A percentile compares a stretch with the other conserved stretches of the same genome.
These are phyloP conservation scores for Sarcophaga carnaria DNA, from an alignment of 2,888 invertebrate genomes.

Conservation along the genomic window DNA sequence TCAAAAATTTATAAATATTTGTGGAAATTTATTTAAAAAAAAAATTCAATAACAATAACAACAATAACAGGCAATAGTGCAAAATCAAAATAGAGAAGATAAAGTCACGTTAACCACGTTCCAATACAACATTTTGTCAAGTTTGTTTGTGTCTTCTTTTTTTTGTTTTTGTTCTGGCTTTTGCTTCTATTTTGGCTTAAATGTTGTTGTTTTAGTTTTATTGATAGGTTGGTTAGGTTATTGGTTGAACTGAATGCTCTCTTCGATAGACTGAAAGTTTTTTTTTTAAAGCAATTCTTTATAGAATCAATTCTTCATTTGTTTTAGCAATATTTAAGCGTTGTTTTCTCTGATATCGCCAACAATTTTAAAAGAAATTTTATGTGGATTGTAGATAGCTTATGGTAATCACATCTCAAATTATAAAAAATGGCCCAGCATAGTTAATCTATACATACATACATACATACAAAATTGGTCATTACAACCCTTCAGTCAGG, in stretches of 20 bases:
- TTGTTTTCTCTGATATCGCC: too few relatives aligned
- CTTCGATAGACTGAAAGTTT: background rate
- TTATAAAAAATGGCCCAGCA: too few relatives aligned
- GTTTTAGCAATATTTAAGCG: too few relatives aligned
- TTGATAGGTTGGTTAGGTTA: slow-evolving; percentile 16
- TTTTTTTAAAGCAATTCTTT: background rate
- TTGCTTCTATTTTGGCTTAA: background rate
- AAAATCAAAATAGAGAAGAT: slow-evolving; percentile 68
- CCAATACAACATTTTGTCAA: slow-evolving; percentile 80
- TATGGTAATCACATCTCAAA: too few relatives aligned
- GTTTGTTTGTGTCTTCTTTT: slow-evolving; percentile 51
- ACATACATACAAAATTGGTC: too few relatives aligned
- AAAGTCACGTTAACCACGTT: slow-evolving; percentile 80
- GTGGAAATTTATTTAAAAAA: slow-evolving; percentile 31
- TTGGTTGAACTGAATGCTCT: slow-evolving; percentile 7
- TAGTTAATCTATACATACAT: too few relatives aligned
- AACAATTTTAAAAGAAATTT: too few relatives aligned
- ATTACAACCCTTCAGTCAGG: too few relatives aligned
- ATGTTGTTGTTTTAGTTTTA: slow-evolving; percentile 24
- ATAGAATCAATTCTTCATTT: too few relatives aligned
- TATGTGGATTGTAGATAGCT: too few relatives aligned
- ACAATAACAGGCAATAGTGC: background rate
- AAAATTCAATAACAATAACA: background rate
- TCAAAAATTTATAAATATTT: slow-evolving; percentile 37
- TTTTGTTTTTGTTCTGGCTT: background rate